Evolutionary conservation across 2,888 invertebrate genomes (phyloP).

Genomic region (Perizoma flavofasciatum): DNA sequence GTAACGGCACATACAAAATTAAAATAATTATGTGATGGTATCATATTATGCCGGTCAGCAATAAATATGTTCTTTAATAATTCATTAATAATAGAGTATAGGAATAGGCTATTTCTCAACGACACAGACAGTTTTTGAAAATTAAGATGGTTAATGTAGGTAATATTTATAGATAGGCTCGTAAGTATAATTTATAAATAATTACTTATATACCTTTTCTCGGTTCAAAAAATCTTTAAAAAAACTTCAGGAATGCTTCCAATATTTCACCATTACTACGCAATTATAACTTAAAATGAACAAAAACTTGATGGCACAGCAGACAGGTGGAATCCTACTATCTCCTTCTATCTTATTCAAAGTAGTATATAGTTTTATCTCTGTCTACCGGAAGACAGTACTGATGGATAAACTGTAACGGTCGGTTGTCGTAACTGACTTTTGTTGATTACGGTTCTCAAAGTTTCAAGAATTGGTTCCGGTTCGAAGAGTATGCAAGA

Average conservation of each 20-base stretch:
- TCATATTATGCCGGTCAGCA: too few relatives aligned
- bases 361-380: slow-evolving; percentile 45
- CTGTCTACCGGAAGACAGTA: slow-evolving; percentile 66
- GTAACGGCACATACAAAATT: too few relatives aligned
- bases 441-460: slow-evolving; percentile 61
- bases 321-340: slow-evolving; percentile 67
- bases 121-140: too few relatives aligned
- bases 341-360: slow-evolving; percentile 45
- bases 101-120: too few relatives aligned
- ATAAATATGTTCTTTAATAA: too few relatives aligned
- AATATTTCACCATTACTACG: slow-evolving; percentile 70
- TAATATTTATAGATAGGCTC: too few relatives aligned
- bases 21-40: too few relatives aligned
- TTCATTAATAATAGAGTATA: too few relatives aligned
- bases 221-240: slow-evolving; percentile 21
- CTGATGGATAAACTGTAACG: slow-evolving; percentile 77
- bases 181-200: too few relatives aligned
- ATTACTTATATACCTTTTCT: too few relatives aligned
- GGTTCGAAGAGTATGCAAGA: slow-evolving; percentile 12
- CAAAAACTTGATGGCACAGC: slow-evolving; percentile 55
- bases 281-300: slow-evolving; percentile 57
- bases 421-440: slow-evolving; percentile 79
- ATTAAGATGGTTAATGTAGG: too few relatives aligned
- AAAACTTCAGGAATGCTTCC: slow-evolving; percentile 23
- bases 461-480: slow-evolving; percentile 46